Evolutionary conservation across 1,140 invertebrate genomes (phyloP), one percentile per base, ranked within the genome.

Genomic region (Laupala kohalensis): DNA sequence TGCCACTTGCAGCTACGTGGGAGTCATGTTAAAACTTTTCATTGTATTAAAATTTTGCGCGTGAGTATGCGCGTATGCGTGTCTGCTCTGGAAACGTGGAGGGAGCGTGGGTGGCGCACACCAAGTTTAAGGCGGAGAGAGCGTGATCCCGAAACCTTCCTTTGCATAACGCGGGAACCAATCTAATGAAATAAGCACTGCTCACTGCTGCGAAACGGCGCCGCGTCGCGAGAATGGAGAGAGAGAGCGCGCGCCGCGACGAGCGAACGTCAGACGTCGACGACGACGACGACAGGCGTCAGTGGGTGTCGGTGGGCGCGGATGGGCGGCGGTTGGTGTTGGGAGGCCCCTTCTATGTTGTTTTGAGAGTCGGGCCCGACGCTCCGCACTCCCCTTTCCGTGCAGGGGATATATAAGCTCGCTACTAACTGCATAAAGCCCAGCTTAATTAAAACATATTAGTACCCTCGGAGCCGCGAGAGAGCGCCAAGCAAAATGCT

Each of bases 381-480:
- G 4, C 5, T 25, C 67, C 25, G 12, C 70, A 64, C 24, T 64
- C 53, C 30, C 70, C 30, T 53, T 29, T 70, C 69, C 30, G 37
- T 64, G 62, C 70, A 6, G 25, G 70, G 9, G 62, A 64, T 71
- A 25, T 65, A 62, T 71, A 71, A 71, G 70, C 70, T 65, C 26
- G 70, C 70, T 71, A 67, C 71, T 72, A 71, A 72, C 71, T 72
- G 71, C 71, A 72, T 72, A 67, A 72, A 72, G 71, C 71, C 71
- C 27, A 28, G 71, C 71, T 72, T 72, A 72, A 72, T 71, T 71
- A 71, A 71, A 71, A 71, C 70, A 71, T 71, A 71, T 71, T 71
- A 72, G 71, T 72, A 67, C 71, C 63, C 24, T 28, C 65, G 71
- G 25, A 26, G 25, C 65, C 71, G 65, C 64, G 27, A 72, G 65